Base-by-base conservation (phyloP, 2,113 vertebrate genomes). In the Argyrosomus japonicus region DNA sequence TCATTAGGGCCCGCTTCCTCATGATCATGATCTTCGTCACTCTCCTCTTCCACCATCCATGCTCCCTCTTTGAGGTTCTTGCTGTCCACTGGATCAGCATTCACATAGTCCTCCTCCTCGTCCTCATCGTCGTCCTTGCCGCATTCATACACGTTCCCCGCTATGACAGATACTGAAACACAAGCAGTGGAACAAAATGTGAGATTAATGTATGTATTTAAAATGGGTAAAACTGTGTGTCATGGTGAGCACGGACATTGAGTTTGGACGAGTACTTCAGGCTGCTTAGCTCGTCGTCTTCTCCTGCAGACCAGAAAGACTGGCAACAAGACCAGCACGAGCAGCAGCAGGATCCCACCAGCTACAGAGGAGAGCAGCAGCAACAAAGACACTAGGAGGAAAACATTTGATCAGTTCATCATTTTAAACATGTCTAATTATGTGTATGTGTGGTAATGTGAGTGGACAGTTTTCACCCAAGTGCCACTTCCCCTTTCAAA, bases 181-280 rank as follows among this genome's bases (percentile, higher is more conserved):
- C 15, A 53, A 21, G 11, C 48, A 53, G 6, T 5, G 29, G 9
- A 27, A 11, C 4, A 69, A 48, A 73, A 61, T 6, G 14, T 14
- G 5, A 57, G 21, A 57, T 51, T 19, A 36, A 61, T 19, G 6
- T 58, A 5, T 57, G 56, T 27, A 27, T 57, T 15, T 27, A 57
- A 57, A 27, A 27, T 57, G 23, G 23, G 1, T n/a, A 14, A 23
- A 25, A 12, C 3, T 8, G 2, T n/a, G 58, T 53, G 21, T 64
- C 14, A 10, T 19, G 17, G 21, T 48, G 48, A 70, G 13, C 17
- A 81, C 88, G 13, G 0, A 89, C 88, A 6, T 81, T 75, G 79
- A 53, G 29, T 81, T 45, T 70, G 70, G 51, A 13, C 6, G 21
- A 58, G 5, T 45, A 3, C 10, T 72, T 1, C 8, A 4, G 68